A percentile compares a stretch with the other conserved stretches of the same genome.
Evolutionary conservation across 2,888 invertebrate species (phyloP).

Genomic region (Xestoiulus laeticollis): DNA sequence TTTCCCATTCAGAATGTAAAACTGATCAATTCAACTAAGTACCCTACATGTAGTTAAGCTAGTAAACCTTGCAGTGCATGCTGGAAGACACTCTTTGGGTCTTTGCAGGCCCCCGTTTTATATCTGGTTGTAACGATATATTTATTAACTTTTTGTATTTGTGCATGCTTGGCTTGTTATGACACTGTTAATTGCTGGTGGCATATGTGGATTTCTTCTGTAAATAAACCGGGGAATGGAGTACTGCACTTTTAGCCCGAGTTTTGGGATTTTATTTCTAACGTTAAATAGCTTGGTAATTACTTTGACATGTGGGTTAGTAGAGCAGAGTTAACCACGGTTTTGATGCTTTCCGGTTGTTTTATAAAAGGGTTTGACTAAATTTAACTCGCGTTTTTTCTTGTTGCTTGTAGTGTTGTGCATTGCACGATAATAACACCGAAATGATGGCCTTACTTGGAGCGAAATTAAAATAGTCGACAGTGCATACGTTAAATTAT

Average conservation of each 20-base stretch:
- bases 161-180: background rate
- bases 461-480: background rate
- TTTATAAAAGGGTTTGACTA: background rate
- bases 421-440: background rate
- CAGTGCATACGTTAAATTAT: no score
- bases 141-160: background rate
- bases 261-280: background rate
- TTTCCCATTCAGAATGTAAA: background rate
- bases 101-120: background rate
- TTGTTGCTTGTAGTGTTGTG: background rate
- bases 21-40: no score
- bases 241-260: background rate
- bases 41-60: no score
- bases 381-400: background rate
- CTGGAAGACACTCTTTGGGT: background rate
- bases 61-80: background rate
- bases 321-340: background rate
- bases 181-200: background rate
- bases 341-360: background rate
- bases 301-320: conserved; percentile 10
- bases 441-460: background rate
- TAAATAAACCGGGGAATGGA: background rate
- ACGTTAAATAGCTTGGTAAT: background rate
- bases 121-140: background rate
- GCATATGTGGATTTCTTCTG: background rate